Percentiles rank a stretch among this genome's conserved stretches.
Conservation (phyloP, 2,888 invertebrate species). For the Stenodema calcarata region DNA sequence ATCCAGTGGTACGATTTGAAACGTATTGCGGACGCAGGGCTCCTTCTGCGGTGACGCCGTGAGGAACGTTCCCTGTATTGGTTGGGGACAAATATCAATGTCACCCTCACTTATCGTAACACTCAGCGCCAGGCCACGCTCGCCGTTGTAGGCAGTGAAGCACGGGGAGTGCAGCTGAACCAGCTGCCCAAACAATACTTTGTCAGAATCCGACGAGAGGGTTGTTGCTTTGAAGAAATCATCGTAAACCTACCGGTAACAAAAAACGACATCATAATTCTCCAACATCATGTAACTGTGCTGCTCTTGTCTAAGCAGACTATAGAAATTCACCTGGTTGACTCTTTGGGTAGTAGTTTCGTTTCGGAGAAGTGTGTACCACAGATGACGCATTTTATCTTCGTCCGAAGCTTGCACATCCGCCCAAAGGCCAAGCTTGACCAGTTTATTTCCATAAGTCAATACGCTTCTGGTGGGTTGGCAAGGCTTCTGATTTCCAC, state of each 20-base stretch:
- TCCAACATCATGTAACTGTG: too few species aligned
- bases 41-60: background rate
- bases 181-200: background rate
- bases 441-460: background rate
- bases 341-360: background rate
- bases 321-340: background rate
- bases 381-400: background rate
- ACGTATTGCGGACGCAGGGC: slow-evolving; percentile 6
- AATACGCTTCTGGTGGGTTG: background rate
- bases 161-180: background rate
- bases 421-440: background rate
- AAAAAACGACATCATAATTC: too few species aligned
- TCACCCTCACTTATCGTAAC: background rate
- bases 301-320: too few species aligned
- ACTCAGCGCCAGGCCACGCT: background rate
- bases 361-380: background rate
- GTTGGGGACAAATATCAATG: background rate
- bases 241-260: background rate
- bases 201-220: background rate
- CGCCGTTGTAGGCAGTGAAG: background rate
- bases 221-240: background rate
- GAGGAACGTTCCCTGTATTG: background rate
- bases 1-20: slow-evolving; percentile 10
- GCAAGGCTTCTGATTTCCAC: background rate
- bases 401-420: background rate